Conservation (phyloP, 2,888 invertebrate species). For the Polydesmus complanatus region DNA sequence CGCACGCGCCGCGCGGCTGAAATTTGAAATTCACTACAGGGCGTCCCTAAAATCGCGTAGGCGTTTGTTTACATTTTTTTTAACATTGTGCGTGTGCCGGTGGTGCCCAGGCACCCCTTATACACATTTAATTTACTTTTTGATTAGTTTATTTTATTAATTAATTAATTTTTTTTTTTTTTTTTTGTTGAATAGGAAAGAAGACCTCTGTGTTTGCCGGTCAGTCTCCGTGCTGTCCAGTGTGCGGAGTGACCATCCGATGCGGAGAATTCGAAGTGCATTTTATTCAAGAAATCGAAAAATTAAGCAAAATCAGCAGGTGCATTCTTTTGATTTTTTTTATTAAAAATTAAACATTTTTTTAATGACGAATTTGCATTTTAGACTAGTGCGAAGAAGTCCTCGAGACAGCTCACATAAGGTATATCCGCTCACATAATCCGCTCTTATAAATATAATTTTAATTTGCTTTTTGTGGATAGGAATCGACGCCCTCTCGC, state of each 20-base stretch:
- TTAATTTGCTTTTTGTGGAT: not conserved
- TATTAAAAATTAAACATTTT: not conserved
- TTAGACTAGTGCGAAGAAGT: not conserved
- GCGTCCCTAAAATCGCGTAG: too few species aligned
- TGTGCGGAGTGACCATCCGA: conserved; percentile 71
- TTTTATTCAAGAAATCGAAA: conserved; percentile 62
- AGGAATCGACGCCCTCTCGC: not conserved
- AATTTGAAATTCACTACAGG: too few species aligned
- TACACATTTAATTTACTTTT: too few species aligned
- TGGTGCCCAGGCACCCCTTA: too few species aligned
- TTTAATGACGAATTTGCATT: too few species aligned
- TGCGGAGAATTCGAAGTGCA: conserved; percentile 72
- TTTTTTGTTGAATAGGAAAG: conserved; percentile 7
- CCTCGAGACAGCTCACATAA: not conserved
- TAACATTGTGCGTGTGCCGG: too few species aligned
- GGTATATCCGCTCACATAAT: not conserved
- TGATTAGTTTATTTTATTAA: too few species aligned
- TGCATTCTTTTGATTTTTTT: not conserved
- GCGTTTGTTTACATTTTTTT: too few species aligned
- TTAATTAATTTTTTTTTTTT: conserved; percentile 4
- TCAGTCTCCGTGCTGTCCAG: conserved; percentile 48
- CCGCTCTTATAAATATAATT: too few species aligned
- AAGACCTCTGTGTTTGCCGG: conserved; percentile 11
- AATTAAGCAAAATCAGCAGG: conserved; percentile 34
- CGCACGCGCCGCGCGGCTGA: too few species aligned